These are phyloP conservation scores for Artibeus lituratus DNA, from an alignment of 2,797 vertebrate genomes.

Conservation along the genomic window DNA sequence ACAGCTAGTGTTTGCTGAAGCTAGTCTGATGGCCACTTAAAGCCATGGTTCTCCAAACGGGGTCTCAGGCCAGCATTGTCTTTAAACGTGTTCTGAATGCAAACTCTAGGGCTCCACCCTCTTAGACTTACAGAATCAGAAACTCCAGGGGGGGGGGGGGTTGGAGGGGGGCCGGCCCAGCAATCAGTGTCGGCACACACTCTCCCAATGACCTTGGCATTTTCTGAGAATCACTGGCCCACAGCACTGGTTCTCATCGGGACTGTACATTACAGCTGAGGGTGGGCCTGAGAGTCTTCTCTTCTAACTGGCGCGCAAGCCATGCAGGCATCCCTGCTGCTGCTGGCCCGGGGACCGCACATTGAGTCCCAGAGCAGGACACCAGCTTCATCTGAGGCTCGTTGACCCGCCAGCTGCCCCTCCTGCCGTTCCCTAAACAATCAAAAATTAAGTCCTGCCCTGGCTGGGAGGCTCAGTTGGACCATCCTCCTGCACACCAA, in stretches of 20 bases:
- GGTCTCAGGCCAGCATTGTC: not conserved
- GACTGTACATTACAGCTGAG: not conserved
- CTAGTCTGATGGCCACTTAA: not conserved
- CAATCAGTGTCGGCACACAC: no score
- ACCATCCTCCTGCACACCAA: not conserved
- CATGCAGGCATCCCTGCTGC: rapidly evolving
- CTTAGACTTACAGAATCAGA: not conserved
- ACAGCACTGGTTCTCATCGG: not conserved
- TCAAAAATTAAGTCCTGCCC: not conserved
- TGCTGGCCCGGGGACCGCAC: not conserved
- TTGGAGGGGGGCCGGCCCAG: rapidly evolving
- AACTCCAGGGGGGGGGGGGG: no score
- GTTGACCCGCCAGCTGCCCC: not conserved
- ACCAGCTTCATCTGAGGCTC: not conserved
- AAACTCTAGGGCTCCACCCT: not conserved
- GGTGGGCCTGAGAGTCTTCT: not conserved
- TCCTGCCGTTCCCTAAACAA: not conserved
- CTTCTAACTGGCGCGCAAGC: no score
- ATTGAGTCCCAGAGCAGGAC: not conserved
- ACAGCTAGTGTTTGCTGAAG: not conserved
- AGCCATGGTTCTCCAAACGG: not conserved
- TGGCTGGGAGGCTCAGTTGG: not conserved
- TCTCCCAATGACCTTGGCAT: not conserved
- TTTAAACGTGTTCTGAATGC: not conserved
- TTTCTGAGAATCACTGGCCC: not conserved